Percentiles rank a stretch among this genome's conserved stretches.
These are phyloP conservation scores for Enteromius fasciolatus DNA, from an alignment of 2,797 vertebrate genomes.

Conservation along the genomic window DNA sequence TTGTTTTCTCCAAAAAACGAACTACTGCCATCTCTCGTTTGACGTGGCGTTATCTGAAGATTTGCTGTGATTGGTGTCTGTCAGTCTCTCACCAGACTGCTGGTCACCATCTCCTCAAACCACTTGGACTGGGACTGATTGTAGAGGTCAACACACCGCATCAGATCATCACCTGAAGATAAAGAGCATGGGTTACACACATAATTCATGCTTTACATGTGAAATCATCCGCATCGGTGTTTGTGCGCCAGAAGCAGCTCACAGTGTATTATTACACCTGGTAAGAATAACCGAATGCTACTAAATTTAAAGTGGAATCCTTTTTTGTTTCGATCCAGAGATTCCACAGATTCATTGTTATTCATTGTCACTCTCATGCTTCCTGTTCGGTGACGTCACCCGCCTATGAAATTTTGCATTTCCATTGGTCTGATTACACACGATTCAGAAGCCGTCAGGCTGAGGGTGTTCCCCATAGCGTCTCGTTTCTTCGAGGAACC, in stretches of 20 bases:
- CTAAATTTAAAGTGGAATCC: not conserved
- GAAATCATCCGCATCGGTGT: not conserved
- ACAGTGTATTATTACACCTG: too few relatives aligned
- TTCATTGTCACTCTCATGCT: too few relatives aligned
- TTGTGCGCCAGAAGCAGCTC: not conserved
- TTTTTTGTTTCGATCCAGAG: not conserved
- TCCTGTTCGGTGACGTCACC: too few relatives aligned
- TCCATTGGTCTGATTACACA: too few relatives aligned
- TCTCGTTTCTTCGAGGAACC: too few relatives aligned
- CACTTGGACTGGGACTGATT: slow-evolving; percentile 98
- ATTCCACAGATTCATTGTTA: not conserved
- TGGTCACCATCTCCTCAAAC: slow-evolving; percentile 99
- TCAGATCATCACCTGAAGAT: slow-evolving; percentile 91
- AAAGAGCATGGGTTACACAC: not conserved
- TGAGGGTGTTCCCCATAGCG: too few relatives aligned
- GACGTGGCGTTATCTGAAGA: not conserved
- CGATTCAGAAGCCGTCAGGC: too few relatives aligned
- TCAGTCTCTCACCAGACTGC: slow-evolving; percentile 85
- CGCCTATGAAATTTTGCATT: too few relatives aligned
- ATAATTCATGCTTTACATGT: not conserved
- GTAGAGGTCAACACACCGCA: slow-evolving; percentile 97
- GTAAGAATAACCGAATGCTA: not conserved
- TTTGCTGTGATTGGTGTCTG: not conserved
- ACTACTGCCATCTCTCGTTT: not conserved
- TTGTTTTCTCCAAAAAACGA: not conserved